phyloP scores from a whole-genome alignment of 2,113 vertebrate genomes.

The Asarcornis scutulata region DNA sequence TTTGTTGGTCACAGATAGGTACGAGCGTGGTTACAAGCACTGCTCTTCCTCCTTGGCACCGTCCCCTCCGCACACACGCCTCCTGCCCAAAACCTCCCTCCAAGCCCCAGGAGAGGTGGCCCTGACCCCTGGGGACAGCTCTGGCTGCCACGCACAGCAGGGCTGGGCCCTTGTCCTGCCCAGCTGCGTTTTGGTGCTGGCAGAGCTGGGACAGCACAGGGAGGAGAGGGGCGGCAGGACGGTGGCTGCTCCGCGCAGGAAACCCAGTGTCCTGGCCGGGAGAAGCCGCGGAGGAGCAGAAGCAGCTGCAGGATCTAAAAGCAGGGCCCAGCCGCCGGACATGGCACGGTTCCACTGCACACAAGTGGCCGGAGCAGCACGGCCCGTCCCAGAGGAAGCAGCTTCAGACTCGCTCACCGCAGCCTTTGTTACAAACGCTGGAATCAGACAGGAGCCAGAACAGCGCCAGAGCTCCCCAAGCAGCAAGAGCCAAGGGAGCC shows the following conservation, averaged over 20 bases:
- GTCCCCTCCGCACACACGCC: accelerated
- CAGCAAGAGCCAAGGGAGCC: background rate
- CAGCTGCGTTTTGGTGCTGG: too few species aligned
- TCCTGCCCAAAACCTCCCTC: background rate
- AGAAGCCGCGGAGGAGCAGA: background rate
- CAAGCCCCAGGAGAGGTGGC: background rate
- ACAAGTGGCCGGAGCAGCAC: accelerated
- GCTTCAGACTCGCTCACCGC: background rate
- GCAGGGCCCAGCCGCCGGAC: accelerated
- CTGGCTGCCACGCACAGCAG: too few species aligned
- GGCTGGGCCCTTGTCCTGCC: too few species aligned
- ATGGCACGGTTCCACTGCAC: background rate
- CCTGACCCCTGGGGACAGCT: background rate
- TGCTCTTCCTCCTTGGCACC: background rate
- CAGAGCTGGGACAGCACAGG: background rate
- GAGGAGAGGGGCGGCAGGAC: background rate
- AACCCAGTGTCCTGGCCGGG: background rate
- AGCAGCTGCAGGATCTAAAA: background rate
- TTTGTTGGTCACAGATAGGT: background rate
- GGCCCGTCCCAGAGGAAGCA: background rate
- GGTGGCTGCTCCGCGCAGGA: background rate
- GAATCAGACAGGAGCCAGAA: background rate
- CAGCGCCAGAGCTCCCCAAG: accelerated
- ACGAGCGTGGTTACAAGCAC: accelerated
- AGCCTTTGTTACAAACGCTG: background rate